These are phyloP conservation scores for Ametastegia equiseti DNA, from an alignment of 2,888 invertebrate genomes.

Conservation along the genomic window DNA sequence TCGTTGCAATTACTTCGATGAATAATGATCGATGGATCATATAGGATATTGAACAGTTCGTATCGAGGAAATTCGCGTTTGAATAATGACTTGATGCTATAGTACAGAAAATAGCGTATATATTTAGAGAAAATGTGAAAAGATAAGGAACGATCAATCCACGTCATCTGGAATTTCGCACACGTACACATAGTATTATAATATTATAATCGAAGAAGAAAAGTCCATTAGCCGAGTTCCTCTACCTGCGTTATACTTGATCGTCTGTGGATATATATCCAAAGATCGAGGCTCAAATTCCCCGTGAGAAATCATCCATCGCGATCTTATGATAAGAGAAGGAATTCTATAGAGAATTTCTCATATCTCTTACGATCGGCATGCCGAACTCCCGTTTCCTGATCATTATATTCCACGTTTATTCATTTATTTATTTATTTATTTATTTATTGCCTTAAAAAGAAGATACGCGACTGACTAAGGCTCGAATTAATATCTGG, in stretches of 20 bases:
- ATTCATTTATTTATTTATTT: too few species aligned
- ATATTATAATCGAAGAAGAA: neutral
- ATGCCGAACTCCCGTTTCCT: neutral
- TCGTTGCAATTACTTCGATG: too few species aligned
- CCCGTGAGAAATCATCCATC: constrained; percentile 7
- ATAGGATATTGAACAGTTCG: too few species aligned
- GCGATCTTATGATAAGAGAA: neutral
- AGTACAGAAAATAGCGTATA: too few species aligned
- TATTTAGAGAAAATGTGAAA: too few species aligned
- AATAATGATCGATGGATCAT: too few species aligned
- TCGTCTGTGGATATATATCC: neutral
- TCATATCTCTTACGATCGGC: constrained; percentile 7
- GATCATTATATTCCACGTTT: constrained; percentile 10
- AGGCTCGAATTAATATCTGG: neutral
- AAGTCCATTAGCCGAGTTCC: neutral
- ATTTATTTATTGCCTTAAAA: neutral
- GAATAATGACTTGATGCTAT: too few species aligned
- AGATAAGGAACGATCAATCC: neutral
- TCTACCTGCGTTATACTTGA: neutral
- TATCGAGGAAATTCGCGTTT: neutral
- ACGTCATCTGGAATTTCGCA: too few species aligned
- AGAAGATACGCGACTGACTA: neutral
- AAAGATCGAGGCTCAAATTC: neutral
- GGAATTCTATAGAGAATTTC: constrained; percentile 40
- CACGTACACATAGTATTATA: too few species aligned